Percentiles rank a stretch among this genome's conserved stretches.
Conservation (phyloP, 2,113 vertebrate species). For the Rattus norvegicus region GRCr8 NC_086020.1:37356001-37356500, state of each 20-base stretch:
- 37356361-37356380: conserved; percentile 40
- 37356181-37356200: conserved; percentile 26
- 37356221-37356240: not conserved
- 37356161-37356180: conserved; percentile 43
- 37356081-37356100: conserved; percentile 12
- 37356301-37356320: conserved; percentile 26
- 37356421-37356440: conserved; percentile 20
- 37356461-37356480: not conserved
- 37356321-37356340: not conserved
- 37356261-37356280: conserved; percentile 13
- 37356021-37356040: not conserved
- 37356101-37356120: not conserved
- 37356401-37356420: conserved; percentile 41
- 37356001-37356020: conserved; percentile 32
- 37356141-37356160: not conserved
- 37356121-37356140: conserved; percentile 1
- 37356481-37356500: not conserved
- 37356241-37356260: not conserved
- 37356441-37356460: not conserved
- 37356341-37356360: not conserved
- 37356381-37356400: not conserved
- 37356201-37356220: conserved; percentile 6
- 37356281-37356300: conserved; percentile 4
- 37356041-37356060: not conserved
- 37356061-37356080: not conserved